Conservation (phyloP, 2,888 invertebrate species). For the Andrena hattorfiana region DNA sequence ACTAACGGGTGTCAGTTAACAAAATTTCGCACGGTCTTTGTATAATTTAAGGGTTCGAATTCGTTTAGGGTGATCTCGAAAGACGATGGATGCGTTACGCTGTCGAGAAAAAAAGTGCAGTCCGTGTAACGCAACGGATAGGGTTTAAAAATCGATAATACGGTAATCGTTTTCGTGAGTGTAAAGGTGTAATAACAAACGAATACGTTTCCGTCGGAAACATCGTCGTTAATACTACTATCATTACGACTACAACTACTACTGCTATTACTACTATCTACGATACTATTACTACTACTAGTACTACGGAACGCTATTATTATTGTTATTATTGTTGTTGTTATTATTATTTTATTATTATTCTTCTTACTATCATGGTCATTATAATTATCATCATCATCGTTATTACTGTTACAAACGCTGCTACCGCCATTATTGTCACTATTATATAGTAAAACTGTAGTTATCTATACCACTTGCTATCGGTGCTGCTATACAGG, state of each 20-base stretch:
- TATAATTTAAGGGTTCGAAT: constrained; percentile 55
- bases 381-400: constrained; percentile 47
- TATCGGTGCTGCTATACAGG: constrained; percentile 13
- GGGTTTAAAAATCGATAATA: constrained; percentile 40
- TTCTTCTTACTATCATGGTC: constrained; percentile 24
- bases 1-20: constrained; percentile 53
- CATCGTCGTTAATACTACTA: constrained; percentile 56
- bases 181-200: constrained; percentile 48
- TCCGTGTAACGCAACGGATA: constrained; percentile 51
- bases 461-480: constrained; percentile 38
- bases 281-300: constrained; percentile 52
- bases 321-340: constrained; percentile 63
- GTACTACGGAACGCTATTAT: constrained; percentile 58
- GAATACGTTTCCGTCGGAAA: constrained; percentile 57
- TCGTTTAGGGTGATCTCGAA: not conserved
- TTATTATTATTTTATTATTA: constrained; percentile 40
- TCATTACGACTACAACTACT: constrained; percentile 54
- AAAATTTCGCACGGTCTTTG: constrained; percentile 64
- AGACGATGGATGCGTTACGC: not conserved
- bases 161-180: constrained; percentile 55
- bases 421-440: constrained; percentile 43
- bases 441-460: constrained; percentile 40
- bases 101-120: not conserved
- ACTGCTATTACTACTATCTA: constrained; percentile 44
- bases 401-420: constrained; percentile 7